A percentile compares a stretch with the other conserved stretches of the same genome.
Evolutionary conservation across 1,140 invertebrate genomes (phyloP).

Genomic region (Xylocopa sonorina): DNA sequence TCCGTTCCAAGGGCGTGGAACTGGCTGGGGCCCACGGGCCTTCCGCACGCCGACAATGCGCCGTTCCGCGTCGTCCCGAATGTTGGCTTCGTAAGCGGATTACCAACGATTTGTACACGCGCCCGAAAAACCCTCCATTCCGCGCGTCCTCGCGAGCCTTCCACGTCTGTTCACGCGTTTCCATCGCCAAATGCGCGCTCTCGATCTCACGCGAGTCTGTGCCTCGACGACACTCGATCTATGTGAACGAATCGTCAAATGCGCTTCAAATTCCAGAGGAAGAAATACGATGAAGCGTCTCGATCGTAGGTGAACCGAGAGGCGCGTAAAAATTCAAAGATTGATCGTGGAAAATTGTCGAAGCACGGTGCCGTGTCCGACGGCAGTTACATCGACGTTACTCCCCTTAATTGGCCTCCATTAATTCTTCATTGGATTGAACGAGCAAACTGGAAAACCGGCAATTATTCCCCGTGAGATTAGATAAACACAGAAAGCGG

Average conservation of each 20-base stretch:
- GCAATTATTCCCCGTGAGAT: conserved; percentile 33
- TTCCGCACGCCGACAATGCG: conserved; percentile 59
- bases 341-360: conserved; percentile 41
- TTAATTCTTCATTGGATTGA: conserved; percentile 70
- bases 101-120: conserved; percentile 76
- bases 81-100: conserved; percentile 78
- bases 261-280: no score
- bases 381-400: conserved; percentile 70
- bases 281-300: no score
- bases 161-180: conserved; percentile 47
- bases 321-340: conserved; percentile 14
- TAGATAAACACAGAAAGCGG: not conserved
- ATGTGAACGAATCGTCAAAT: no score
- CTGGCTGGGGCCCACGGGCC: conserved; percentile 44
- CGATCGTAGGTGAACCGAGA: no score
- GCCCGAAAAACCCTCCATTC: conserved; percentile 65
- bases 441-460: conserved; percentile 40
- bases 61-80: conserved; percentile 40
- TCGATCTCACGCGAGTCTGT: no score
- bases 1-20: conserved; percentile 73
- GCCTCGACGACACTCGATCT: no score
- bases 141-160: conserved; percentile 13
- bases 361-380: conserved; percentile 45
- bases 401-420: conserved; percentile 69
- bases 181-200: not conserved